phyloP scores from a whole-genome alignment of 2,888 invertebrate species.

The Zygaena filipendulae region DNA sequence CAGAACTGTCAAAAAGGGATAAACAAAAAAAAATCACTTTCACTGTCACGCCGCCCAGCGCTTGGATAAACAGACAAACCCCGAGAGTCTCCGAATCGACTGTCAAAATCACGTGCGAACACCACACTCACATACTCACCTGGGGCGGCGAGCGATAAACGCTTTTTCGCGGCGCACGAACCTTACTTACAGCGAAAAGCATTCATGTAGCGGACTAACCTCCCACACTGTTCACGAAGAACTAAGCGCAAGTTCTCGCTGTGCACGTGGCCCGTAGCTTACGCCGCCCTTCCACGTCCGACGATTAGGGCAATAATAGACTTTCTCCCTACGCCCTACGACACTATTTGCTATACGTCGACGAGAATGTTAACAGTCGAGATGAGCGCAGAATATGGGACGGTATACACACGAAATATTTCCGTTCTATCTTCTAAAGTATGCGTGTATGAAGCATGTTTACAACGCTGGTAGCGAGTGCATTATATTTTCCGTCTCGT shows the following conservation, averaged over 20 bases:
- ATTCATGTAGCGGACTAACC: constrained; percentile 63
- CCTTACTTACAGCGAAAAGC: constrained; percentile 21
- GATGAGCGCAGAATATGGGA: constrained; percentile 59
- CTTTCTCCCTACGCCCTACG: constrained; percentile 47
- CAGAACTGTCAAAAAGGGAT: no score
- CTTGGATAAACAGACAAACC: constrained; percentile 24
- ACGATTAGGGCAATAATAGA: constrained; percentile 46
- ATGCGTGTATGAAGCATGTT: not conserved
- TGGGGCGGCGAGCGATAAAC: constrained; percentile 34
- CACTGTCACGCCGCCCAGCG: constrained; percentile 30
- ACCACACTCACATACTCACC: constrained; percentile 36
- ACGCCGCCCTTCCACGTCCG: constrained; percentile 63
- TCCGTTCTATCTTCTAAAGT: constrained; percentile 43
- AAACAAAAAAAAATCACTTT: constrained; percentile 40
- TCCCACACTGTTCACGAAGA: constrained; percentile 67
- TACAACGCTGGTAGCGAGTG: no score
- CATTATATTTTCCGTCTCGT: no score
- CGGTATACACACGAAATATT: constrained; percentile 56
- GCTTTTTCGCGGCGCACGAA: constrained; percentile 38
- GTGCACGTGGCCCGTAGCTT: constrained; percentile 64
- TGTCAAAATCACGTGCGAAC: constrained; percentile 62
- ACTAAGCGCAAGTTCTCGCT: constrained; percentile 62
- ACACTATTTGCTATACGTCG: constrained; percentile 40
- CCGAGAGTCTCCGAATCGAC: constrained; percentile 36
- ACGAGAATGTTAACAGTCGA: constrained; percentile 26